Percentiles rank a stretch among this genome's conserved stretches.
phyloP scores from a whole-genome alignment of 2,113 vertebrate genomes.

The Ptilonorhynchus violaceus region DNA sequence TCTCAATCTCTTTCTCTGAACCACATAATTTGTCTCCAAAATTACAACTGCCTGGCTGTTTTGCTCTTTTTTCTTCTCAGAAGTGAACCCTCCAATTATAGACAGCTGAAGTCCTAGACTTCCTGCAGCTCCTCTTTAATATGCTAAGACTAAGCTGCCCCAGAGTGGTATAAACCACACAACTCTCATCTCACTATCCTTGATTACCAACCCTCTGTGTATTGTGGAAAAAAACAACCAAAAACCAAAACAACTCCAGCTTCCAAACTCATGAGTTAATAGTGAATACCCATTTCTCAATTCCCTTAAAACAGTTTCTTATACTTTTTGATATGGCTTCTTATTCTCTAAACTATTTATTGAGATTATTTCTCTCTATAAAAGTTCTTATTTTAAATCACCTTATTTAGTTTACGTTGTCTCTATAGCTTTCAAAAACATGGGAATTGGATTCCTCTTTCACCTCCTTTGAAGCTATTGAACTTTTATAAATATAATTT shows the following conservation, averaged over 20 bases:
- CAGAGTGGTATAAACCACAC: background rate
- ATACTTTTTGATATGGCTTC: background rate
- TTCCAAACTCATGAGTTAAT: background rate
- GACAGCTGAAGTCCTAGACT: background rate
- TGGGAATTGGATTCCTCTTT: background rate
- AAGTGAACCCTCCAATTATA: background rate
- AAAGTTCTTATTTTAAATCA: background rate
- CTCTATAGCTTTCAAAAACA: background rate
- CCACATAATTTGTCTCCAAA: background rate
- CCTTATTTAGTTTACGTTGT: background rate
- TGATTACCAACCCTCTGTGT: background rate
- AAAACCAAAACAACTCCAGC: background rate
- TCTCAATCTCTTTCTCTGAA: background rate
- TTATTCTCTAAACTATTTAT: background rate
- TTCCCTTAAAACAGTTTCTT: background rate
- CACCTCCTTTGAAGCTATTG: background rate
- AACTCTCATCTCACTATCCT: background rate
- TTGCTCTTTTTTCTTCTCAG: background rate
- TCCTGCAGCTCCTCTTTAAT: background rate
- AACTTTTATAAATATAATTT: background rate
- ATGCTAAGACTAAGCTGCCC: background rate
- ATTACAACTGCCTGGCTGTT: background rate
- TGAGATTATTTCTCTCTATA: background rate
- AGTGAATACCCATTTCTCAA: background rate
- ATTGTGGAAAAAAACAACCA: background rate